Percentiles rank a stretch among this genome's conserved stretches.
These are phyloP conservation scores for Pholis gunnellus DNA, from an alignment of 2,113 vertebrate species.

Conservation along the genomic window DNA sequence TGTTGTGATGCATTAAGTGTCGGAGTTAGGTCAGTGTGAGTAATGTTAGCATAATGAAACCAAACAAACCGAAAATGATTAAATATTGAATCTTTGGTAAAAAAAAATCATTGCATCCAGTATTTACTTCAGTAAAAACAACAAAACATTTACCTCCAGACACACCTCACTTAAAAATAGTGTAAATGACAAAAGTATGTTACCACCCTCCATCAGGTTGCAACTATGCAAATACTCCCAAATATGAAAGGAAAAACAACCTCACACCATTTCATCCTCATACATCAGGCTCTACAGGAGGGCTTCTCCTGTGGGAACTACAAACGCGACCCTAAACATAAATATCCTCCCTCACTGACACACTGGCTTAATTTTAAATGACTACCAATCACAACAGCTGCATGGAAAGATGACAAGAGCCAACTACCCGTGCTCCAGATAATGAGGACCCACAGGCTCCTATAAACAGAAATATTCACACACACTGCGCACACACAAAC, in stretches of 20 bases:
- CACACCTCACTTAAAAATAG: neutral
- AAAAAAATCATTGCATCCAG: neutral
- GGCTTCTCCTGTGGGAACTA: slow-evolving; percentile 2
- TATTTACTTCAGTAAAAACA: neutral
- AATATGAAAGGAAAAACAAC: neutral
- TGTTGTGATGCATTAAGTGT: slow-evolving; percentile 20
- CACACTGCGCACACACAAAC: neutral
- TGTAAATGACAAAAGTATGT: neutral
- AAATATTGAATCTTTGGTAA: neutral
- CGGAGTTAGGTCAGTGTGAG: slow-evolving; percentile 3
- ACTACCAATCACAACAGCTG: slow-evolving; percentile 58
- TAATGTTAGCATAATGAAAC: slow-evolving; percentile 16
- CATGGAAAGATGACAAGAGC: slow-evolving; percentile 64
- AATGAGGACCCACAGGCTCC: slow-evolving; percentile 69
- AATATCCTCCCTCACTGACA: slow-evolving; percentile 42
- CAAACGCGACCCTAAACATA: slow-evolving; percentile 15
- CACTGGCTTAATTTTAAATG: slow-evolving; percentile 54
- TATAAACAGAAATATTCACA: slow-evolving; percentile 21
- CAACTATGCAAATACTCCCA: slow-evolving; percentile 9
- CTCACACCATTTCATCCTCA: neutral
- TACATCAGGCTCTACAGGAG: neutral
- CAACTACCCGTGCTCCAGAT: slow-evolving; percentile 65
- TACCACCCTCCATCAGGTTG: neutral
- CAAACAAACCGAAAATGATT: neutral
- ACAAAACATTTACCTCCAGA: neutral